phyloP scores from a whole-genome alignment of 2,113 vertebrate genomes.

The Erythrolamprus reginae region DNA sequence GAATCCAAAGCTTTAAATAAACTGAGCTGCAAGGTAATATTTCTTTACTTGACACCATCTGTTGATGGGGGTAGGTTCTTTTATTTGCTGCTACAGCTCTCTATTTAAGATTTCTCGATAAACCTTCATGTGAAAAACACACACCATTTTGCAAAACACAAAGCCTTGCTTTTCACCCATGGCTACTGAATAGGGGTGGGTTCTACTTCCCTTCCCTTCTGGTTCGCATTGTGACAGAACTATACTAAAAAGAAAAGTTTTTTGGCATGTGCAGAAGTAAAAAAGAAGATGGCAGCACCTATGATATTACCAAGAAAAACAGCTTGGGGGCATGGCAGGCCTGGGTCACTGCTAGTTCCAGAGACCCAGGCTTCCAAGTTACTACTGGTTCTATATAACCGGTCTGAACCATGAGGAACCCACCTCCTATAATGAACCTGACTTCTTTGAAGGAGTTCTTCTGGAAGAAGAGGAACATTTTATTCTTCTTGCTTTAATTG shows the following conservation, averaged over 20 bases:
- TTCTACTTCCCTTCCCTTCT: no score
- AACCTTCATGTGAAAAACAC: neutral
- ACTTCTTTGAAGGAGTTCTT: neutral
- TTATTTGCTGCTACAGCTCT: neutral
- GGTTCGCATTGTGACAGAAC: no score
- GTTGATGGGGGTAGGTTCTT: neutral
- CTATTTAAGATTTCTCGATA: neutral
- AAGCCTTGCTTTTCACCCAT: neutral
- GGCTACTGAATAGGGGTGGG: neutral
- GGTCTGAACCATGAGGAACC: no score
- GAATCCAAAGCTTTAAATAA: neutral
- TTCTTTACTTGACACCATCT: neutral
- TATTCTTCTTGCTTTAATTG: conserved; percentile 28
- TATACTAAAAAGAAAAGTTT: no score
- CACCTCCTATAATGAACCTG: neutral
- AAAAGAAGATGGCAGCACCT: no score
- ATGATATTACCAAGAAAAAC: no score
- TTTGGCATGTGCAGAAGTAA: no score
- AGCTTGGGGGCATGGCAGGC: no score
- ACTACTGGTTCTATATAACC: no score
- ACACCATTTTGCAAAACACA: neutral
- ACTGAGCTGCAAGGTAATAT: neutral
- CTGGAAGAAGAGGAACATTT: neutral
- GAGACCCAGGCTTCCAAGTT: no score
- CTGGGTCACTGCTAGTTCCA: no score